Base-by-base conservation (phyloP, 1,140 invertebrate species). In the Lepidurus packardi region DNA sequence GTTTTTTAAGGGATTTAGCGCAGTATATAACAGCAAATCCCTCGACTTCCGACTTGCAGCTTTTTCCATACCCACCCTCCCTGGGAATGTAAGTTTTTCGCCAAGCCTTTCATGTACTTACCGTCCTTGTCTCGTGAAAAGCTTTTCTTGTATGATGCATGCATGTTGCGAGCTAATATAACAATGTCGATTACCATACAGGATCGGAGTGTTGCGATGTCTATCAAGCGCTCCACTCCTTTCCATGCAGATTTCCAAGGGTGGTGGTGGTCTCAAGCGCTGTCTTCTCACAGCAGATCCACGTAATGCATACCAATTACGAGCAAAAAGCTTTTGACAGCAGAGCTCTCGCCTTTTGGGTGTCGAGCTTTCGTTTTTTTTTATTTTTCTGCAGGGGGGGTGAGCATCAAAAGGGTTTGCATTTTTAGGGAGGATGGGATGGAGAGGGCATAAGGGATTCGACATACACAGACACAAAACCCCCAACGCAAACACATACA, bases 241-340 rank as follows among this genome's bases (percentile, higher is more conserved):
- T 65, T 65, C 53, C 21, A 65, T 65, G 53, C 53, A 65, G 53
- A 65, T 65, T 65, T 65, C 53, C 53, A 13, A 65, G 8, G 53
- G 6, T n/a, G 3, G 53, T 13, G 45, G 45, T 11, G 53, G 21
- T 7, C 53, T 4, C 34, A 34, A 65, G 6, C 53, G 53, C 21
- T 65, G 53, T 65, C 53, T 65, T 16, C 53, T 65, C 53, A 13
- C 53, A 65, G 53, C 21, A 65, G 53, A 21, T 65, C 53, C 53
- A 65, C 53, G 53, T 65, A 65, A 65, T 65, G 53, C 53, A 65
- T 65, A 65, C 53, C 53, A 65, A 65, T 65, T 65, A 65, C 53
- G 53, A 65, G 16, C 53, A 65, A 65, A 65, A 65, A 65, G 53
- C 53, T 65, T 65, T 65, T 13, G 53, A 65, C 53, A 65, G 53